phyloP scores from a whole-genome alignment of 2,888 invertebrate genomes.

The Oscheius sp. region DNA sequence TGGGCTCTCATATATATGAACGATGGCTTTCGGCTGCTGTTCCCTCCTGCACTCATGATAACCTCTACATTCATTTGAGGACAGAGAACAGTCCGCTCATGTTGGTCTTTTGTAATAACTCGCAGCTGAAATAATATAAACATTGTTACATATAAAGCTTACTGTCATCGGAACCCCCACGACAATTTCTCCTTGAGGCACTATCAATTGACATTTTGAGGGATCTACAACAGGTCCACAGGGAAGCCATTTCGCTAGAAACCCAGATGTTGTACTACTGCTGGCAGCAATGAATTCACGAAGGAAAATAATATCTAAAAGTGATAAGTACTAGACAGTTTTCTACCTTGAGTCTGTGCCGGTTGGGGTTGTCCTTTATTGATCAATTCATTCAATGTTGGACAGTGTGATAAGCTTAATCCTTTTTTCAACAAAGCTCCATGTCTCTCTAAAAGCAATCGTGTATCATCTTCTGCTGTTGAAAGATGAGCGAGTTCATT shows the following conservation, averaged over 20 bases:
- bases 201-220: conserved; percentile 77
- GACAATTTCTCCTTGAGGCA: conserved; percentile 50
- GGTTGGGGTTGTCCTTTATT: conserved; percentile 46
- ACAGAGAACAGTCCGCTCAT: conserved; percentile 44
- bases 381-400: conserved; percentile 85
- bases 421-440: conserved; percentile 82
- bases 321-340: background rate
- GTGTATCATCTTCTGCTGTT: conserved; percentile 77
- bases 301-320: conserved; percentile 74
- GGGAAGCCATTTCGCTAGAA: conserved; percentile 87
- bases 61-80: conserved; percentile 46
- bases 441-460: conserved; percentile 69
- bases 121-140: conserved; percentile 12
- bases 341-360: conserved; percentile 40
- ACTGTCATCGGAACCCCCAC: conserved; percentile 55
- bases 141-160: background rate
- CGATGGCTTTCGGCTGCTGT: conserved; percentile 5
- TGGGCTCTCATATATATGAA: background rate
- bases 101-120: conserved; percentile 36
- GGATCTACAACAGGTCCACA: conserved; percentile 52
- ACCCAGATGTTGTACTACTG: conserved; percentile 86
- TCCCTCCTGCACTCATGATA: conserved; percentile 15
- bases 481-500: conserved; percentile 73
- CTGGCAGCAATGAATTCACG: conserved; percentile 81
- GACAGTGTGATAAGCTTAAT: conserved; percentile 85